Conservation (phyloP, 2,797 vertebrate genomes). For the Pipistrellus nathusii region DNA sequence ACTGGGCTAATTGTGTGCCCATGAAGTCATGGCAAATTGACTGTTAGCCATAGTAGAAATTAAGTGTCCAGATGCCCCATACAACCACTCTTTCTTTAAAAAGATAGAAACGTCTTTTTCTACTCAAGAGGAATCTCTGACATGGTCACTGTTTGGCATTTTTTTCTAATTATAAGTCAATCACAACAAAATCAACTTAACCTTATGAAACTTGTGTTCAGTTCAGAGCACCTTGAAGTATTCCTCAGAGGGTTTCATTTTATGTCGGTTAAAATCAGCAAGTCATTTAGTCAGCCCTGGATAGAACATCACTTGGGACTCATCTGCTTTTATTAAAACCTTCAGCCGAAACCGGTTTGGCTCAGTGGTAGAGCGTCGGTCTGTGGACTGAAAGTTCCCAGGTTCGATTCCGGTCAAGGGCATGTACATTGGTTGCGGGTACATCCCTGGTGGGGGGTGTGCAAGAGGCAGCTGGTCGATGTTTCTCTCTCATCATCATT, state of each 20-base stretch:
- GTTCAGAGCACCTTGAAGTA: neutral
- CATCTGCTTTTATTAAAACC: neutral
- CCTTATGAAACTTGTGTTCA: conserved; percentile 26
- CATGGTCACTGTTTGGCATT: neutral
- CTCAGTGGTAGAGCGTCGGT: no score
- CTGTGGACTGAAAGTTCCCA: no score
- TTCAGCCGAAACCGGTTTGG: no score
- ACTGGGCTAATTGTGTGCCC: neutral
- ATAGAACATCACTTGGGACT: neutral
- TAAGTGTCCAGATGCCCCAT: neutral
- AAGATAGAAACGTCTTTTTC: neutral
- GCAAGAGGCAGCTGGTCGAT: no score
- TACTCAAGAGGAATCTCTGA: neutral
- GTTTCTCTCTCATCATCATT: no score
- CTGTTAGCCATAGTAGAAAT: neutral
- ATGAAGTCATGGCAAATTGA: neutral
- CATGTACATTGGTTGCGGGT: no score
- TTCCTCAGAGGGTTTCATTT: neutral
- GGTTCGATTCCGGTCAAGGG: no score
- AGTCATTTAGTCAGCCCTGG: neutral
- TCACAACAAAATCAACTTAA: conserved; percentile 9
- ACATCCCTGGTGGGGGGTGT: no score
- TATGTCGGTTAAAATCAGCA: conserved; percentile 8
- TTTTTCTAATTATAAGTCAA: neutral
- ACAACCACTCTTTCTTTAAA: neutral